Evolutionary conservation across 2,888 invertebrate species (phyloP), one percentile per base, ranked within the genome.

Genomic region (Colostygia pectinataria): DNA sequence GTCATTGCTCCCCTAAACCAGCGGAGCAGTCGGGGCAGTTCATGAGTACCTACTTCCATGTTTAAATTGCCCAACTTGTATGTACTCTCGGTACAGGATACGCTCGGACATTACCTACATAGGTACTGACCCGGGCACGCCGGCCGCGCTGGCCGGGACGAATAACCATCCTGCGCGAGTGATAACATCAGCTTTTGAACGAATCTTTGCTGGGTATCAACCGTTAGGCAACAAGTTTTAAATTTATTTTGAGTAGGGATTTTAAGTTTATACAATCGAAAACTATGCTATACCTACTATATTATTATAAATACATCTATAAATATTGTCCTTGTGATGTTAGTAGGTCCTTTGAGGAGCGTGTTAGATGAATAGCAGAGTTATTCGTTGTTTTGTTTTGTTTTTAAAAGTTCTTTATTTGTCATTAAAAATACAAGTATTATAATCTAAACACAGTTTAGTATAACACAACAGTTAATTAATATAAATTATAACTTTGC

Each of bases 1-100:
- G 89, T 90, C 89, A 84, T 83, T 90, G 89, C 84, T 89, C 89
- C 89, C 89, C 89, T 87, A 90, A 90, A 90, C 83, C 83, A 83
- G 86, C 66, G 73, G 80, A 86, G 85, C 70, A 83, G 87, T 86
- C 87, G 70, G 87, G 86, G 83, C 88, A 78, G 85, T 86, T 84
- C 78, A 76, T 77, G 80, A 83, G 86, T 86, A 87, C n/a, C n/a
- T n/a, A n/a, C 84, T 78, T 74, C 77, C 79, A 80, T 85, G 88
- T 87, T 88, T 87, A 88, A 90, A 90, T 89, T 90, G 84, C 83
- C 85, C 81, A 81, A 79, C 70, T 77, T 71, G 82, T 81, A 83
- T 83, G 86, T 86, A 83, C 83, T 80, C 83, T 85, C 81, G 18
- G 85, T 88, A 86, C 86, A 86, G 87, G 86, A 86, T 77, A 74